phyloP scores from a whole-genome alignment of 1,140 invertebrate genomes.

The Vanessa atalanta region DNA sequence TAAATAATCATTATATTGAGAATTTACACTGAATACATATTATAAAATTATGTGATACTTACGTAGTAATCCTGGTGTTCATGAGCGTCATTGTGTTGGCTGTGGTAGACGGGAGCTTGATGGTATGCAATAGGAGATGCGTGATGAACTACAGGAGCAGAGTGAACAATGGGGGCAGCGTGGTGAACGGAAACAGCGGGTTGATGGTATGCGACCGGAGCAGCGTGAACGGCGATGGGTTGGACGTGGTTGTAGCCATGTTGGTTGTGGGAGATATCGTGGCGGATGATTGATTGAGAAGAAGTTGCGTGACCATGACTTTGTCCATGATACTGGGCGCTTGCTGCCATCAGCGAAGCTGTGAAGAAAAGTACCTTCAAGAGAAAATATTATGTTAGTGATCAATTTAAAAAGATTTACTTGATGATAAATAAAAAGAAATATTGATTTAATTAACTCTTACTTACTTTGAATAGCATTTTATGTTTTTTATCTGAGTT shows the following conservation, averaged over 20 bases:
- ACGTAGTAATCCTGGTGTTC: slow-evolving; percentile 27
- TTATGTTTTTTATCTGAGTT: neutral
- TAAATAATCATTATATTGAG: neutral
- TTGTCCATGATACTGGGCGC: slow-evolving; percentile 24
- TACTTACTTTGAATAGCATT: slow-evolving; percentile 18
- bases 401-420: too few species aligned
- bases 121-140: neutral
- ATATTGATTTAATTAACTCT: too few species aligned
- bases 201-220: neutral
- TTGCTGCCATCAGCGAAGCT: slow-evolving; percentile 11
- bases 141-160: neutral
- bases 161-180: neutral
- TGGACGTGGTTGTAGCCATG: slow-evolving; percentile 12
- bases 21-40: neutral
- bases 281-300: slow-evolving; percentile 53
- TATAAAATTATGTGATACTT: neutral
- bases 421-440: neutral
- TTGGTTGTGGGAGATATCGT: slow-evolving; percentile 41
- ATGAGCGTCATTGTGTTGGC: neutral
- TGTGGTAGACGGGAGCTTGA: neutral
- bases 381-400: neutral
- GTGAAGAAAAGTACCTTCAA: neutral
- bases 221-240: neutral
- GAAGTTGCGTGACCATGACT: slow-evolving; percentile 44
- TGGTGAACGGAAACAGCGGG: neutral